Conservation (phyloP, 2,888 invertebrate species). For the Philereme vetulata region DNA sequence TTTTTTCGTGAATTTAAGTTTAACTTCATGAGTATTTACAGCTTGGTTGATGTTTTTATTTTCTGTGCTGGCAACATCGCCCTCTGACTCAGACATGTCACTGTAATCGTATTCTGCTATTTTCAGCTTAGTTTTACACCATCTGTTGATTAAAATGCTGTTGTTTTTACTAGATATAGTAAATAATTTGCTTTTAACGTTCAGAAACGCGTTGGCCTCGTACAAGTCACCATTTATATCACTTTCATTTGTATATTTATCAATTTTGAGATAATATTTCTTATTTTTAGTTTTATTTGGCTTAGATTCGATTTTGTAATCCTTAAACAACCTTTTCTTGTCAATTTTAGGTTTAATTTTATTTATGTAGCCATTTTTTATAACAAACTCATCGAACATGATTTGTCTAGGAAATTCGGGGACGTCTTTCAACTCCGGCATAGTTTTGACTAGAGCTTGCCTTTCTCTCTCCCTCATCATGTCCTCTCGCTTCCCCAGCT, state of each 20-base stretch:
- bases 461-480: conserved; percentile 77
- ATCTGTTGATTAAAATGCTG: conserved; percentile 48
- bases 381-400: conserved; percentile 55
- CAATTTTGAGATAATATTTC: conserved; percentile 46
- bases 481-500: conserved; percentile 75
- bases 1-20: conserved; percentile 58
- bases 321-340: conserved; percentile 45
- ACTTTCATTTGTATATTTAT: conserved; percentile 50
- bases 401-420: conserved; percentile 79
- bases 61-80: conserved; percentile 44
- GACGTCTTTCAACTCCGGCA: conserved; percentile 68
- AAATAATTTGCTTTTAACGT: conserved; percentile 53
- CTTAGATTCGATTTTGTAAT: conserved; percentile 45
- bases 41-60: conserved; percentile 46
- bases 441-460: conserved; percentile 74
- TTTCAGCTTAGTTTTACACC: conserved; percentile 49
- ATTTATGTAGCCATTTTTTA: conserved; percentile 60
- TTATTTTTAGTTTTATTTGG: conserved; percentile 36
- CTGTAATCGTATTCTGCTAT: conserved; percentile 40
- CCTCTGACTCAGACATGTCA: conserved; percentile 48
- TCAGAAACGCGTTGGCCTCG: conserved; percentile 56
- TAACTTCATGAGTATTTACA: conserved; percentile 38
- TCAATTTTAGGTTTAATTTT: conserved; percentile 50
- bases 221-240: conserved; percentile 50
- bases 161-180: conserved; percentile 46